Evolutionary conservation across 1,140 invertebrate genomes (phyloP), one percentile per base, ranked within the genome.

Genomic region (Pantala flavescens): DNA sequence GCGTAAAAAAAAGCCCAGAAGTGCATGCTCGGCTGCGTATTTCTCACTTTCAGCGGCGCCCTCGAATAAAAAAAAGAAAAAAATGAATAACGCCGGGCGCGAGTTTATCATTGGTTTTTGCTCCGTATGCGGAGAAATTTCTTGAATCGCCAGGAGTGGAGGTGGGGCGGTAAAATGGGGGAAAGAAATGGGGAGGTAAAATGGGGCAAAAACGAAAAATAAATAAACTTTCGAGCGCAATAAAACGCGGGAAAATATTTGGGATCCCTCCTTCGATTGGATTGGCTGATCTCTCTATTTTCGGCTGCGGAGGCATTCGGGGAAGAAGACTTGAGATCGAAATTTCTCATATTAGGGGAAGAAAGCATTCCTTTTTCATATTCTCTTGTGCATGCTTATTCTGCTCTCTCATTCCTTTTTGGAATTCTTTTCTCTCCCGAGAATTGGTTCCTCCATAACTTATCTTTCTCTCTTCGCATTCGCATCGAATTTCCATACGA

Each of bases 231-330:
- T 63, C 49, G 14, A 3, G 14, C 3, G n/a, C 49, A 63, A 63
- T 63, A 63, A 63, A 63, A 63, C 49, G 49, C 49, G 49, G 49
- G 49, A 63, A 63, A 63, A 63, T 63, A 63, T 63, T 63, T 63
- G 49, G n/a, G 49, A 63, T 63, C 49, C 49, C 28, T 36, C 16
- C 49, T 16, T 63, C 49, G 49, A 63, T 63, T 63, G 49, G 49
- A 21, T 63, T 21, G n/a, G 49, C 14, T 63, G 49, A 16, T 63
- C 49, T 63, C 49, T 19, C 49, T 14, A 63, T 21, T 63, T 63
- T 63, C 49, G 12, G 49, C 49, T 21, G 49, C n/a, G n/a, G 49
- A 63, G 49, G 49, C 49, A 63, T 63, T 63, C 49, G 49, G 49
- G 12, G 12, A 63, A 14, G 49, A 19, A 12, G 14, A 21, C 49